phyloP scores from a whole-genome alignment of 2,888 invertebrate species.

The Stenoptilia bipunctidactyla region DNA sequence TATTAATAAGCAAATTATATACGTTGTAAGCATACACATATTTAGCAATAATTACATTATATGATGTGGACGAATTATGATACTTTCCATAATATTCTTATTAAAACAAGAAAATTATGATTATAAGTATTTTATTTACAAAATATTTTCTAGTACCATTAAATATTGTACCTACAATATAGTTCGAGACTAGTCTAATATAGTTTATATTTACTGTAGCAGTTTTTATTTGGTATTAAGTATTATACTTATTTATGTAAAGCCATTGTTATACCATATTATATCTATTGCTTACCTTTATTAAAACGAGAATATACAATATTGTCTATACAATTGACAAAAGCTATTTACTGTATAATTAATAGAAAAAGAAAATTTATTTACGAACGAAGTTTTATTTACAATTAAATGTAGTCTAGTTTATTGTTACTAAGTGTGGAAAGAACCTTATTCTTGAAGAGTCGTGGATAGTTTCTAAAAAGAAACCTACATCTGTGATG shows the following conservation, averaged over 20 bases:
- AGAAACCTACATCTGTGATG: too few relatives aligned
- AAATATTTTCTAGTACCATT: slow-evolving; percentile 7
- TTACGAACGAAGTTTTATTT: too few relatives aligned
- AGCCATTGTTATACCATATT: neutral
- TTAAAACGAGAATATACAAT: slow-evolving; percentile 22
- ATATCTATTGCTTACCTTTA: slow-evolving; percentile 20
- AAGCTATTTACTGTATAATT: too few relatives aligned
- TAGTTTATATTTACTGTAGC: neutral
- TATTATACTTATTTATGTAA: neutral
- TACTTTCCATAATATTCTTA: slow-evolving; percentile 23
- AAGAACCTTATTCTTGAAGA: too few relatives aligned
- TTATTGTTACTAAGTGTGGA: too few relatives aligned
- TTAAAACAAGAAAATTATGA: slow-evolving; percentile 14
- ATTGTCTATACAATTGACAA: slow-evolving; percentile 63
- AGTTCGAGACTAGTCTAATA: neutral
- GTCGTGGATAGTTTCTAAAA: too few relatives aligned
- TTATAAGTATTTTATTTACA: slow-evolving; percentile 14
- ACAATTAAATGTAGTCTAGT: too few relatives aligned
- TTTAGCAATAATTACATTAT: slow-evolving; percentile 35
- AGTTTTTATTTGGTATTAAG: neutral
- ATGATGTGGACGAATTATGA: slow-evolving; percentile 58
- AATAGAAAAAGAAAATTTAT: too few relatives aligned
- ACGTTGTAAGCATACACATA: too few relatives aligned
- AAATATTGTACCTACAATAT: neutral
- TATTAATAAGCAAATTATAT: neutral